Conservation (phyloP, 2,888 invertebrate species). For the Sympetrum striolatum region DNA sequence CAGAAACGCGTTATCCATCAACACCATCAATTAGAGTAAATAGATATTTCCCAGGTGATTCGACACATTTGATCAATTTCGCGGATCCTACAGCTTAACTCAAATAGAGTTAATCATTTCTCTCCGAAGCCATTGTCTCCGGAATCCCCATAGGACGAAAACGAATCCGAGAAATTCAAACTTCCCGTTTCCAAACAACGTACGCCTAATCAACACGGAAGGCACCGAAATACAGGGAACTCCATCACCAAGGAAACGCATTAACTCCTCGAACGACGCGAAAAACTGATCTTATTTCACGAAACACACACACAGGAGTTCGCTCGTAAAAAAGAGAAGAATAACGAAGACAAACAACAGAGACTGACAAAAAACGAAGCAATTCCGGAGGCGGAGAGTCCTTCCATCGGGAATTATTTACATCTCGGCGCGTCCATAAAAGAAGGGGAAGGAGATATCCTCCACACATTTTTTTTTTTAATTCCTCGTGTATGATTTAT, state of each 20-base stretch:
- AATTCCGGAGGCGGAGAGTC: neutral
- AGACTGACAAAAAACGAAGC: neutral
- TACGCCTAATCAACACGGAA: neutral
- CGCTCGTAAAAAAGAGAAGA: neutral
- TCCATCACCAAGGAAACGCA: neutral
- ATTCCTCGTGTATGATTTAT: neutral
- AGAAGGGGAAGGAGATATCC: neutral
- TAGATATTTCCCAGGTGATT: too few species aligned
- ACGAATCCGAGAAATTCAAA: too few species aligned
- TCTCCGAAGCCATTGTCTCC: too few species aligned
- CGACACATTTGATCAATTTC: too few species aligned
- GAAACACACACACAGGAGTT: too few species aligned
- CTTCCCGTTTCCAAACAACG: too few species aligned
- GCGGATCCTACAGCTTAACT: too few species aligned
- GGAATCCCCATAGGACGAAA: too few species aligned
- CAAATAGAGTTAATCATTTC: too few species aligned
- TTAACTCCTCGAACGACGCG: neutral
- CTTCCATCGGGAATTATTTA: neutral
- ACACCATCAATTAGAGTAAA: too few species aligned
- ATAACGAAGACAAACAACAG: neutral
- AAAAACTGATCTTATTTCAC: too few species aligned
- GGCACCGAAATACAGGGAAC: neutral
- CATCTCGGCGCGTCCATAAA: neutral
- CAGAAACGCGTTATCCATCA: too few species aligned
- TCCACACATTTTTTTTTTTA: neutral